Evolutionary conservation across 2,888 invertebrate genomes (phyloP).

Genomic region (Ommatoiulus sabulosus): DNA sequence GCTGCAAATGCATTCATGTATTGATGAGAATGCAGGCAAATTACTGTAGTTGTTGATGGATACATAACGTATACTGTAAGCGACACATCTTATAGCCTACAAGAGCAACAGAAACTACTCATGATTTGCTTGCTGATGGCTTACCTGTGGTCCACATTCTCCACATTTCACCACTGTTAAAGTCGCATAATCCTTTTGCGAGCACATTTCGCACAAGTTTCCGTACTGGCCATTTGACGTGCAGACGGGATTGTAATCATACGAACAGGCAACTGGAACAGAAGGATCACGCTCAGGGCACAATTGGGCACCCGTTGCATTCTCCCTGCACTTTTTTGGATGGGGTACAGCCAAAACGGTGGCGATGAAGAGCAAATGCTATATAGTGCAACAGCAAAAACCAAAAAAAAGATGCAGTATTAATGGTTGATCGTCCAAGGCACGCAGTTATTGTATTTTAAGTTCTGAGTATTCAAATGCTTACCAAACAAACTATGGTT

Average conservation of each 20-base stretch:
- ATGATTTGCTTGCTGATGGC: background rate
- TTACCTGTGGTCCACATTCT: background rate
- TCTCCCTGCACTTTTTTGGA: background rate
- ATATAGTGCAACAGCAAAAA: background rate
- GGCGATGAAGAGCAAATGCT: background rate
- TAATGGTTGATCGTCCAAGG: background rate
- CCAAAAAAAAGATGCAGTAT: background rate
- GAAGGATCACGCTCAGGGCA: background rate
- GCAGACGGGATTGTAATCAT: slow-evolving; percentile 29
- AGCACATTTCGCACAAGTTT: slow-evolving; percentile 25
- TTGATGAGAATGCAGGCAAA: too few species aligned
- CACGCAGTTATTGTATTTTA: too few species aligned
- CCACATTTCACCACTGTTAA: background rate
- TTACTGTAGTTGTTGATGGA: too few species aligned
- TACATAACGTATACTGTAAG: too few species aligned
- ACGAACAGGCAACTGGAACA: background rate
- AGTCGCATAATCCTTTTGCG: background rate
- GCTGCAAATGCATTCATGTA: too few species aligned
- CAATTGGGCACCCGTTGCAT: background rate
- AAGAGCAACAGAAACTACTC: too few species aligned
- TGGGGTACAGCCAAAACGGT: background rate
- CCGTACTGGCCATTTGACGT: background rate
- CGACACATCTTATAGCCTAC: too few species aligned
- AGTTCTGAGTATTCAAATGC: background rate
- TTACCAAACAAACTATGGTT: slow-evolving; percentile 4